Percentiles rank a stretch among this genome's conserved stretches.
These are phyloP conservation scores for Dorcus hopei DNA, from an alignment of 2,888 invertebrate genomes.

Conservation along the genomic window DNA sequence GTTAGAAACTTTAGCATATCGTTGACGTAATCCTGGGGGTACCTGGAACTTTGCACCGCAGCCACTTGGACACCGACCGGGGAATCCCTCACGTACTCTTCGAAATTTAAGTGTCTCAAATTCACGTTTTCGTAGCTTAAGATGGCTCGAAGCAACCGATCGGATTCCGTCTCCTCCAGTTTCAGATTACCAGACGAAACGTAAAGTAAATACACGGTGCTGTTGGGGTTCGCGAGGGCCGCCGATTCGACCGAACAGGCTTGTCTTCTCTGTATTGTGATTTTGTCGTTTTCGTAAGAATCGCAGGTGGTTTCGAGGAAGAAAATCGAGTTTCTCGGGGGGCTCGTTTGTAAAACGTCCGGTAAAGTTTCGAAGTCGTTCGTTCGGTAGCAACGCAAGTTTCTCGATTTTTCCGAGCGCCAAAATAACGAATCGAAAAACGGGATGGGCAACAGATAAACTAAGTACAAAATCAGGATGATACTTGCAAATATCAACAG, in stretches of 20 bases:
- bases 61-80: constrained; percentile 55
- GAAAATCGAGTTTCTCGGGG: constrained; percentile 56
- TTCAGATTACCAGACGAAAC: constrained; percentile 46
- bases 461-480: too few species aligned
- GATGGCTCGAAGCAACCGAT: constrained; percentile 44
- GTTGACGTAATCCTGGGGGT: constrained; percentile 60
- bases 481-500: too few species aligned
- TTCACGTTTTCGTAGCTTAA: constrained; percentile 52
- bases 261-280: constrained; percentile 55
- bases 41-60: constrained; percentile 52
- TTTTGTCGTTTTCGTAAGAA: constrained; percentile 41
- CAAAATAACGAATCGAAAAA: too few species aligned
- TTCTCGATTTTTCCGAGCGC: too few species aligned
- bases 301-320: constrained; percentile 66
- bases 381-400: too few species aligned
- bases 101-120: constrained; percentile 52
- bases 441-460: too few species aligned
- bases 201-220: constrained; percentile 57
- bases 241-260: constrained; percentile 70
- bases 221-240: constrained; percentile 58
- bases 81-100: constrained; percentile 54
- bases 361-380: constrained; percentile 26
- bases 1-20: constrained; percentile 65
- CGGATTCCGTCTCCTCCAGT: constrained; percentile 28
- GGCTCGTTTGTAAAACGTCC: constrained; percentile 37